Evolutionary conservation across 2,797 vertebrate genomes (phyloP), one percentile per base, ranked within the genome.

Genomic region (Arnoldichthys spilopterus): DNA sequence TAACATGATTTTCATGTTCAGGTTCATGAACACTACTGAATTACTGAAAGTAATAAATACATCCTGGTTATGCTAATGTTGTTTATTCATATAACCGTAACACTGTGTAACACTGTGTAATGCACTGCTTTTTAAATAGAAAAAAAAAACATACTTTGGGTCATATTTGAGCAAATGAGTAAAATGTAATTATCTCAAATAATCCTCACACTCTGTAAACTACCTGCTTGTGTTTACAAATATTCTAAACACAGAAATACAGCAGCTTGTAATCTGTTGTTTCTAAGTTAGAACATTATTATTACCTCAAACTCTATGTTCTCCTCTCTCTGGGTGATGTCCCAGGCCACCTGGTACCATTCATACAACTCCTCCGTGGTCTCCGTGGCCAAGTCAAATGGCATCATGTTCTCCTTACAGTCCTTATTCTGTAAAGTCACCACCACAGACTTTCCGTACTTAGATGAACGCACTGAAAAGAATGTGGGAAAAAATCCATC

Each of bases 311-410:
- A 95, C 94, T 92, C 85, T 88, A 93, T 80, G 89, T 87, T 81
- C 90, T 95, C 92, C 89, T 93, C 93, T 87, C 94, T 95, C 92
- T 96, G 95, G 0, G 94, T 95, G 82, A 97, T 96, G 87, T 96
- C 91, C 88, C 96, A 95, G 54, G 95, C 93, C 80, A 95, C 94
- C 87, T 97, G 91, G 86, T 95, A 97, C 98, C 98, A 99, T 24
- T 96, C 93, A 2, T 94, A 98, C 59, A 97, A 88, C 75, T 98
- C 97, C 83, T 97, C 97, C 85, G 98, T 92, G 16, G 92, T 93
- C 71, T 93, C 93, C 0, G 96, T 93, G 5, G 97, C 93, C 84
- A 99, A 93, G 87, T 99, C 96, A 43, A 97, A 94, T 0, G 95
- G 93, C 6, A 96, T 89, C 6, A 92, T 91, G 62, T 87, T 87